These are phyloP conservation scores for Halocynthia roretzi DNA, from an alignment of 23 tunicate species.

Conservation along the genomic window DNA sequence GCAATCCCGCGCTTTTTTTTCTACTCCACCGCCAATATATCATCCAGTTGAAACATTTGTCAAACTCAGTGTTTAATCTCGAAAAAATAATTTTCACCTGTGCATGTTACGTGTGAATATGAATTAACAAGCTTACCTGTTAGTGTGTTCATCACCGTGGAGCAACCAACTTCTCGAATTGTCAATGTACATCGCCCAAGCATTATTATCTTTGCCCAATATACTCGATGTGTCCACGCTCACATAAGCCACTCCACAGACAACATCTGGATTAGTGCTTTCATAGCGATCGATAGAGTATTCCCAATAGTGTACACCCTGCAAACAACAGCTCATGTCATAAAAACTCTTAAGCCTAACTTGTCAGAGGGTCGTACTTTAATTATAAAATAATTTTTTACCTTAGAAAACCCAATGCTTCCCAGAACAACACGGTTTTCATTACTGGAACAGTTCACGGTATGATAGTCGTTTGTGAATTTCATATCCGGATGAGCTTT, in stretches of 20 bases:
- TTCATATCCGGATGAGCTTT: constrained; percentile 46
- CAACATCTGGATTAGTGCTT: constrained; percentile 39
- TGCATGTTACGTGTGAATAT: too few relatives aligned
- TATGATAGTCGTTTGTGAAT: constrained; percentile 36
- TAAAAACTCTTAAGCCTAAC: background rate
- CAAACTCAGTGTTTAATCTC: too few relatives aligned
- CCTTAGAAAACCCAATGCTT: constrained; percentile 73
- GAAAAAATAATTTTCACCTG: too few relatives aligned
- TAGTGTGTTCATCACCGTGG: constrained; percentile 33
- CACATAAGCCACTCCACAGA: constrained; percentile 62
- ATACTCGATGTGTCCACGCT: constrained; percentile 41
- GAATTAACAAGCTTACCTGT: constrained; percentile 29
- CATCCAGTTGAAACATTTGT: too few relatives aligned
- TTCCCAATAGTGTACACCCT: constrained; percentile 96
- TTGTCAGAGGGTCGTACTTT: background rate
- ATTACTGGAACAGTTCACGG: constrained; percentile 44
- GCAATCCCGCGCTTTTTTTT: too few relatives aligned
- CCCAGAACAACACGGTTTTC: constrained; percentile 46
- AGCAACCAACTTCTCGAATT: constrained; percentile 36
- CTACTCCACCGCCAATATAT: too few relatives aligned
- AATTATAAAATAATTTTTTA: constrained; percentile 10
- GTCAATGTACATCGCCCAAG: constrained; percentile 75
- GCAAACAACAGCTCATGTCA: background rate
- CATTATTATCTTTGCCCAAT: constrained; percentile 53
- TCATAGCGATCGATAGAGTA: constrained; percentile 64